Percentiles rank a stretch among this genome's conserved stretches.
These are phyloP conservation scores for Labia minor DNA, from an alignment of 2,888 invertebrate species.

Conservation along the genomic window DNA sequence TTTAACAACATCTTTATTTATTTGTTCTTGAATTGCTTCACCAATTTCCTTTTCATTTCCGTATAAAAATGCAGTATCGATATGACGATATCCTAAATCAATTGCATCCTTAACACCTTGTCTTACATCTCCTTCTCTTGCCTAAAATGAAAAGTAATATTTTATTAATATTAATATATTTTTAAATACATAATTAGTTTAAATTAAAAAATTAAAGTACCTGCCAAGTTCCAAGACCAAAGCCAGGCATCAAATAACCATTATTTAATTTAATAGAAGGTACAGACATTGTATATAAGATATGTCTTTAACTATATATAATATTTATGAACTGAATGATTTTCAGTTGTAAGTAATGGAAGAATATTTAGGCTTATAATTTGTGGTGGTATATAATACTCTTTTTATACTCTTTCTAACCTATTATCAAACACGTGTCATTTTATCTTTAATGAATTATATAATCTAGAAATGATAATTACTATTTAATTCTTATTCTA, in stretches of 20 bases:
- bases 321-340: no score
- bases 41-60: slow-evolving; percentile 47
- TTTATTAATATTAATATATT: neutral
- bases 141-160: slow-evolving; percentile 30
- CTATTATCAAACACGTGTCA: no score
- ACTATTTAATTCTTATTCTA: no score
- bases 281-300: neutral
- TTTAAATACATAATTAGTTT: no score
- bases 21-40: slow-evolving; percentile 42
- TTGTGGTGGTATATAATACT: no score
- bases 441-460: no score
- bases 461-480: no score
- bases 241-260: slow-evolving; percentile 15
- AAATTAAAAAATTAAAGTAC: slow-evolving; percentile 14
- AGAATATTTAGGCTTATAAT: no score
- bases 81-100: slow-evolving; percentile 50
- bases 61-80: slow-evolving; percentile 53
- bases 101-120: slow-evolving; percentile 45
- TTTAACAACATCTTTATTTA: slow-evolving; percentile 41
- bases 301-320: no score
- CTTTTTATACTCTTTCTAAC: no score
- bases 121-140: slow-evolving; percentile 33
- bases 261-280: slow-evolving; percentile 13
- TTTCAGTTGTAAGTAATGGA: no score
- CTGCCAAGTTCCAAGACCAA: slow-evolving; percentile 22